Conservation (phyloP, 2,113 vertebrate species). For the Pseudopipra pipra region DNA sequence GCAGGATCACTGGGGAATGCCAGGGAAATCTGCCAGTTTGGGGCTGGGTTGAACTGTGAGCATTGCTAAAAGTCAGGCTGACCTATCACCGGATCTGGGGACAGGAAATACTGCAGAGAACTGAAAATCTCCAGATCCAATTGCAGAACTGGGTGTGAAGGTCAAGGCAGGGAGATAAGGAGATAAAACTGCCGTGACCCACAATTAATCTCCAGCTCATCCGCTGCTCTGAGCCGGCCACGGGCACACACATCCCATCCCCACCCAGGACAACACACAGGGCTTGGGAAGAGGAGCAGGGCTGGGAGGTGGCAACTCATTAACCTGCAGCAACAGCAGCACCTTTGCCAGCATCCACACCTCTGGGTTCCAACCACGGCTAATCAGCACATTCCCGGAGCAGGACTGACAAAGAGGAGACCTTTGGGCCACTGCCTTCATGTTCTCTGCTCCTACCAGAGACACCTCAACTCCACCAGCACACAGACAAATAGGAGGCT, state of each 20-base stretch:
- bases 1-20: background rate
- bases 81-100: background rate
- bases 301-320: background rate
- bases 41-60: rapidly evolving
- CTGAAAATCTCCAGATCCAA: background rate
- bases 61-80: background rate
- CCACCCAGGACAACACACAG: background rate
- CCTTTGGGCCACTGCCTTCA: rapidly evolving
- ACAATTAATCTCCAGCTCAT: background rate
- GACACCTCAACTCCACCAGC: background rate
- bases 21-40: background rate
- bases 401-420: rapidly evolving
- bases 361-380: rapidly evolving
- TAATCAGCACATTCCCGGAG: background rate
- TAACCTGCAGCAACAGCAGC: background rate
- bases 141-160: background rate
- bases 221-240: rapidly evolving
- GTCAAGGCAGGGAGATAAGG: background rate
- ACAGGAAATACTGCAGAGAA: background rate
- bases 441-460: rapidly evolving
- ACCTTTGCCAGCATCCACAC: rapidly evolving
- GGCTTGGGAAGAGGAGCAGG: background rate
- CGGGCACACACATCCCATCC: rapidly evolving
- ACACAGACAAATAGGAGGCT: rapidly evolving
- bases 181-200: background rate